Conservation (phyloP, 2,888 invertebrate genomes). For the Matsumyia berberina region DNA sequence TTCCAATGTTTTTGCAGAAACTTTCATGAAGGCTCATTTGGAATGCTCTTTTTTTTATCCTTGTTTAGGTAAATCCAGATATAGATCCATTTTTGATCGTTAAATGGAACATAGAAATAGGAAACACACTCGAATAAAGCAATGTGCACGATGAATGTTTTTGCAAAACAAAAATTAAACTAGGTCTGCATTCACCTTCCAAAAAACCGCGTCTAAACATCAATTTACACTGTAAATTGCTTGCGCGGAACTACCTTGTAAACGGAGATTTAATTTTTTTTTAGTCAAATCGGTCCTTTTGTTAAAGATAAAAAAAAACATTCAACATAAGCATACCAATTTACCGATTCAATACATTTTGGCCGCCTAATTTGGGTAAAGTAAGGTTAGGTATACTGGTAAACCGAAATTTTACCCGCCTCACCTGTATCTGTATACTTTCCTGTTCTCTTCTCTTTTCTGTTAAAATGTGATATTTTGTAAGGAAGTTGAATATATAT, state of each 20-base stretch:
- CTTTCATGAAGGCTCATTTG: slow-evolving; percentile 20
- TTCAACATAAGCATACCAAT: too few species aligned
- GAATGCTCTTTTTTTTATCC: slow-evolving; percentile 21
- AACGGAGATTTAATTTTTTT: too few species aligned
- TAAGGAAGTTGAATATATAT: slow-evolving; percentile 39
- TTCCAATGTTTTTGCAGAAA: not conserved
- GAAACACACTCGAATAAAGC: slow-evolving; percentile 15
- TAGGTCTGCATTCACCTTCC: slow-evolving; percentile 9
- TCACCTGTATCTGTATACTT: slow-evolving; percentile 10
- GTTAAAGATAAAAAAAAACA: too few species aligned
- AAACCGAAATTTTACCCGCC: slow-evolving; percentile 38
- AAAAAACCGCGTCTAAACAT: not conserved
- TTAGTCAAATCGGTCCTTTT: too few species aligned
- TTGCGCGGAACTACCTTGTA: too few species aligned
- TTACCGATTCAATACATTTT: too few species aligned
- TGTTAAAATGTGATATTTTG: slow-evolving; percentile 74
- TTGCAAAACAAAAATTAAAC: slow-evolving; percentile 11
- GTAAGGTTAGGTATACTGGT: too few species aligned
- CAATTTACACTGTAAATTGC: too few species aligned
- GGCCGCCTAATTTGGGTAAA: too few species aligned
- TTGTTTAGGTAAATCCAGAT: slow-evolving; percentile 20
- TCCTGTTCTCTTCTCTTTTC: slow-evolving; percentile 21
- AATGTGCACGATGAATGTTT: slow-evolving; percentile 50
- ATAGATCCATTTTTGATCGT: slow-evolving; percentile 49
- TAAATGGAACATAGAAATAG: slow-evolving; percentile 7